Base-by-base conservation (phyloP, 2,888 invertebrate species). In the Meteorus cinctellus region DNA sequence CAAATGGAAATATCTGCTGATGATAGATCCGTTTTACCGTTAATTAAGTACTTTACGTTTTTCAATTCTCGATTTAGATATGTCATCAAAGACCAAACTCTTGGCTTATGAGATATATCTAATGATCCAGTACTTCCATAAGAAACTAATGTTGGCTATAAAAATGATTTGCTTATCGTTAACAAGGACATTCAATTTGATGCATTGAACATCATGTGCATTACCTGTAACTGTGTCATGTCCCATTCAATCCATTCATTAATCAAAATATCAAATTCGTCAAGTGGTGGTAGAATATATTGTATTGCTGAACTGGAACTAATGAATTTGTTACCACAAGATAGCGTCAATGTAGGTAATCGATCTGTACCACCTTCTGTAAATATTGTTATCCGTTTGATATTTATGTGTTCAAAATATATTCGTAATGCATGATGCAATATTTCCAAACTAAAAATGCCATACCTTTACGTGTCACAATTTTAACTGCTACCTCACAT, bases 1-100 rank as follows among this genome's bases (percentile, higher is more conserved):
- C 95, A 96, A 78, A 96, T 90, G 4, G 93, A 91, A 72, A 95
- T 90, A 89, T 96, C 96, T 0, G 93, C 94, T 4, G 93, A 90
- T 27, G 93, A 92, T 34, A 95, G 68, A 72, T 82, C 77, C 78
- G 74, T 75, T 79, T 92, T 91, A 76, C 92, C 91, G 94, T 94
- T 93, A 68, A 93, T 90, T 80, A 95, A 87, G 88, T 91, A 94
- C 68, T 92, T 86, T 48, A 92, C 91, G 34, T 87, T 89, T 67
- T 90, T 89, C 45, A 95, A 87, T 59, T 88, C 85, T 4, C 88
- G 87, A 79, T 95, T 92, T 1, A 95, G 84, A 80, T 92, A 91
- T 76, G 91, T 91, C 2, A 95, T 90, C 75, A 92, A 88, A 0
- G 90, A 89, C 80, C 91, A 90, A 3, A 95, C 87, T 1, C 91